These are phyloP conservation scores for Fistularia commersonii DNA, from an alignment of 2,797 vertebrate genomes.

Conservation along the genomic window DNA sequence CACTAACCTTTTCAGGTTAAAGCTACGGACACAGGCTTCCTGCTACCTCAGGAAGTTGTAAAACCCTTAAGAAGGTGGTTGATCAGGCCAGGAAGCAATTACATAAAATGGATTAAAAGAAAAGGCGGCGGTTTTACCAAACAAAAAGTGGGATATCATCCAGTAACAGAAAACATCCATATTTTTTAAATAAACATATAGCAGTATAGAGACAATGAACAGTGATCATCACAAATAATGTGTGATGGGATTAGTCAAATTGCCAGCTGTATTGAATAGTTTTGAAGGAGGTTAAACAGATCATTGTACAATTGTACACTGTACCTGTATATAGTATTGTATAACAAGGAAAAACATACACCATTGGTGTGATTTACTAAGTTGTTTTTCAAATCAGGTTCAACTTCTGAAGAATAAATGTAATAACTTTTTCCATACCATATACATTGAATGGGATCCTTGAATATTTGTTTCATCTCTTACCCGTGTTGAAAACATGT, in stretches of 20 bases:
- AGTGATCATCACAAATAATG: constrained; percentile 16
- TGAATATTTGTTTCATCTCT: neutral
- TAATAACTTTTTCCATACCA: too few relatives aligned
- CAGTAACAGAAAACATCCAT: constrained; percentile 41
- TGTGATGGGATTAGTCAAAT: constrained; percentile 14
- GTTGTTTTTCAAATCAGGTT: neutral
- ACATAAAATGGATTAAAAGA: constrained; percentile 22
- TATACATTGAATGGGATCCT: neutral
- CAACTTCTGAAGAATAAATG: neutral
- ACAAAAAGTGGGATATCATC: constrained; percentile 1
- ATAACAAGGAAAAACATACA: too few relatives aligned
- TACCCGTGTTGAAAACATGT: constrained; percentile 95
- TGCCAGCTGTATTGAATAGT: constrained; percentile 8
- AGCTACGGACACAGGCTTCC: too few relatives aligned
- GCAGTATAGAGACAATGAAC: constrained; percentile 25
- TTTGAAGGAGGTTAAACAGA: constrained; percentile 14
- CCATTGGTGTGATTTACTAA: too few relatives aligned
- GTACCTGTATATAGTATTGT: too few relatives aligned
- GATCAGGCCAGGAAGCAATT: constrained; percentile 22
- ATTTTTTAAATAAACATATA: constrained; percentile 18
- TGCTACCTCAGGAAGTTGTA: constrained; percentile 29
- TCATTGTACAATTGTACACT: neutral
- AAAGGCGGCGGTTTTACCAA: constrained; percentile 13
- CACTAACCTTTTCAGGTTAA: constrained; percentile 2
- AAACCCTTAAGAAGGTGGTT: constrained; percentile 53